A percentile compares a stretch with the other conserved stretches of the same genome.
Evolutionary conservation across 1,140 invertebrate species (phyloP).

Genomic region (Hyles vespertilio): DNA sequence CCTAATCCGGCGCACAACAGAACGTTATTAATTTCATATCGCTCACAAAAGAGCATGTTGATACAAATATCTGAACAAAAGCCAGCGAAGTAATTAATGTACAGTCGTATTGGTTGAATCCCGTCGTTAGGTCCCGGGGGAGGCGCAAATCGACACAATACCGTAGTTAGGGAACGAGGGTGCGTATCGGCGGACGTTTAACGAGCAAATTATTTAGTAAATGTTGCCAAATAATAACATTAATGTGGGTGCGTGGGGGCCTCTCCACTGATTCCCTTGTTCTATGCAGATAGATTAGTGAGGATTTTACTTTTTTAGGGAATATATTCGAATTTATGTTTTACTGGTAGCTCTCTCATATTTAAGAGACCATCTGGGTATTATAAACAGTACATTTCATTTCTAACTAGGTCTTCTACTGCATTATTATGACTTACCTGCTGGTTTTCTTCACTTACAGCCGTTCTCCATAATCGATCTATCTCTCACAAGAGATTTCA

Average conservation of each 20-base stretch:
- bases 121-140: constrained; percentile 45
- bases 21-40: constrained; percentile 64
- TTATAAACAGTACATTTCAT: too few relatives aligned
- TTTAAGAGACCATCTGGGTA: too few relatives aligned
- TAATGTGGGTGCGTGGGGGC: constrained; percentile 36
- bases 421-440: too few relatives aligned
- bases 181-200: constrained; percentile 61
- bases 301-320: neutral
- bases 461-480: too few relatives aligned
- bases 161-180: constrained; percentile 56
- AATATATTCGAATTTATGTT: neutral
- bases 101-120: constrained; percentile 51
- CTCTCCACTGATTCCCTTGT: too few relatives aligned
- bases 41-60: constrained; percentile 65
- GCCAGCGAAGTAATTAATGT: constrained; percentile 62
- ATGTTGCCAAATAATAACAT: constrained; percentile 74
- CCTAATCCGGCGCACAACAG: constrained; percentile 47
- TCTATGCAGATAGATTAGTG: too few relatives aligned
- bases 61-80: constrained; percentile 61
- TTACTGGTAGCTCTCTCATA: too few relatives aligned
- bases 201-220: constrained; percentile 75
- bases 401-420: too few relatives aligned
- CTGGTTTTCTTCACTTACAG: too few relatives aligned
- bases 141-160: constrained; percentile 53
- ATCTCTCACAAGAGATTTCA: too few relatives aligned